Percentiles rank a stretch among this genome's conserved stretches.
phyloP scores from a whole-genome alignment of 2,113 vertebrate genomes.

The Elachura formosa region DNA sequence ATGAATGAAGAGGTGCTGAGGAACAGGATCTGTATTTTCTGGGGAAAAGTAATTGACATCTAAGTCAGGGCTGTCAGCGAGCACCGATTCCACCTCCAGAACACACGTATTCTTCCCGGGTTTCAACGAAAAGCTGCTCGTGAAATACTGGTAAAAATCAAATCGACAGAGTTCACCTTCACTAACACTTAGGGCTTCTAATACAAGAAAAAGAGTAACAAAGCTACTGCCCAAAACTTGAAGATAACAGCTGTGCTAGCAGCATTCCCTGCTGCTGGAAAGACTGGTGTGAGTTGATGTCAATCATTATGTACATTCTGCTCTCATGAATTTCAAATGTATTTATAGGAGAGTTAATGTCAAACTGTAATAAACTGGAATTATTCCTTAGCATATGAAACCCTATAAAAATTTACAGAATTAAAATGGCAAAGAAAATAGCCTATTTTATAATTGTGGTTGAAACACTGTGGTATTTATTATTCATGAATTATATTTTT shows the following conservation, averaged over 20 bases:
- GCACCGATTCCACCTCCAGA: neutral
- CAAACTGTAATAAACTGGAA: neutral
- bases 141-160: neutral
- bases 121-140: neutral
- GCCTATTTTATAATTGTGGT: neutral
- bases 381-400: neutral
- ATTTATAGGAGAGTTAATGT: constrained; percentile 6
- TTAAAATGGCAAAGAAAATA: constrained; percentile 29
- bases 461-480: neutral
- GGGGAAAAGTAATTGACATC: neutral
- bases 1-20: neutral
- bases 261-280: neutral
- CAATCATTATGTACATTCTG: constrained; percentile 5
- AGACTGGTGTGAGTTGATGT: neutral
- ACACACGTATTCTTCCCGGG: neutral
- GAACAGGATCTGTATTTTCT: neutral
- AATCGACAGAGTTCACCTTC: neutral
- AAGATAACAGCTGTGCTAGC: neutral
- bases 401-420: constrained; percentile 6
- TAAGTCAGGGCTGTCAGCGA: neutral
- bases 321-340: constrained; percentile 48
- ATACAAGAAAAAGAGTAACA: neutral
- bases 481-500: constrained; percentile 18
- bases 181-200: neutral
- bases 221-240: neutral